phyloP scores from a whole-genome alignment of 2,888 invertebrate genomes.

The Erebia aethiops region DNA sequence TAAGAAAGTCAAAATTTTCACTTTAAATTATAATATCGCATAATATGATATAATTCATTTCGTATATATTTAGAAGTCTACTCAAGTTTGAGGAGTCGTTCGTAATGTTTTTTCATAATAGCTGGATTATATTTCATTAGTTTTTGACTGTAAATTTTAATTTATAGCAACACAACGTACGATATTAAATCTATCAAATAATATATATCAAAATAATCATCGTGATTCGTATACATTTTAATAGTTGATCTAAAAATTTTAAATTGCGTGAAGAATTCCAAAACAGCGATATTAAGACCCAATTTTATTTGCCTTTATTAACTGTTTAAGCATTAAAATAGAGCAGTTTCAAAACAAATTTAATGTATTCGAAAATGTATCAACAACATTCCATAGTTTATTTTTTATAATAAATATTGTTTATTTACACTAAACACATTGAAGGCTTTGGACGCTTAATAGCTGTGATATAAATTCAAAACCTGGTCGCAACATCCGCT shows the following conservation, averaged over 20 bases:
- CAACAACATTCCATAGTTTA: conserved; percentile 48
- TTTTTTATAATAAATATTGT: conserved; percentile 31
- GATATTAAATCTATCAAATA: not conserved
- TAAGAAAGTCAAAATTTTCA: not conserved
- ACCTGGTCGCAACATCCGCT: conserved; percentile 6
- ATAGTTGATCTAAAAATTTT: conserved; percentile 5
- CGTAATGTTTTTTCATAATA: not conserved
- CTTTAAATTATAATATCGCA: too few relatives aligned
- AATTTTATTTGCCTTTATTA: conserved; percentile 41
- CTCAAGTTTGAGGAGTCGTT: not conserved
- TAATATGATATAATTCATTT: not conserved
- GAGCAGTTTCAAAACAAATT: conserved; percentile 60
- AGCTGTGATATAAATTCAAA: conserved; percentile 6
- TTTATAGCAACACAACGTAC: not conserved
- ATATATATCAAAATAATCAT: conserved; percentile 10
- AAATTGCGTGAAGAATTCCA: conserved; percentile 24
- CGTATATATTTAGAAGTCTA: not conserved
- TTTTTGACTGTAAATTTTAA: not conserved
- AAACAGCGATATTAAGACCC: conserved; percentile 1
- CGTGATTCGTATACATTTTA: conserved; percentile 7
- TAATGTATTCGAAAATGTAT: conserved; percentile 53
- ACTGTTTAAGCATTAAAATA: conserved; percentile 49
- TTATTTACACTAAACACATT: conserved; percentile 19
- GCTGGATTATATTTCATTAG: not conserved
- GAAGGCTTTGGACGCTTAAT: conserved; percentile 21